Conservation (phyloP, 2,888 invertebrate genomes). For the Drosophila anomelani region DNA sequence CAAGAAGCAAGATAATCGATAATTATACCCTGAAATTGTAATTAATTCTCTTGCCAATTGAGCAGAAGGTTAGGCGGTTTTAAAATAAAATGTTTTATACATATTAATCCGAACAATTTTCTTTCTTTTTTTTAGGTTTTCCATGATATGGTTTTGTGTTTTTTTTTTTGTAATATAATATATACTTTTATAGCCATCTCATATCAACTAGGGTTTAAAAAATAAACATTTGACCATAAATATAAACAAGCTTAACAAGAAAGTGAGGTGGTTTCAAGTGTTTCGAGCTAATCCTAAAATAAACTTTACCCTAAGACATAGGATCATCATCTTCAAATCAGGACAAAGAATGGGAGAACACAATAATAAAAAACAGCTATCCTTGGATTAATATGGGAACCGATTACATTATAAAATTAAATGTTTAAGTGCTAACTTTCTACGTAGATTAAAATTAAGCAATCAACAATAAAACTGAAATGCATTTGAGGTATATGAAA, state of each 20-base stretch:
- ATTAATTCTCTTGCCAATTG: constrained; percentile 36
- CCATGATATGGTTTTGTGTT: constrained; percentile 32
- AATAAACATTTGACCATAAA: constrained; percentile 56
- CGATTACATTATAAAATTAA: constrained; percentile 47
- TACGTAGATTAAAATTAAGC: constrained; percentile 70
- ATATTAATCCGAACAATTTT: constrained; percentile 4
- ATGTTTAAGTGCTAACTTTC: constrained; percentile 9
- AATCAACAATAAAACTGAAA: constrained; percentile 84
- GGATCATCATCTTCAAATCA: constrained; percentile 21
- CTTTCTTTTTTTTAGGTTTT: constrained; percentile 33
- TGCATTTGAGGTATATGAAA: constrained; percentile 85
- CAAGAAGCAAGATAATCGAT: constrained; percentile 32
- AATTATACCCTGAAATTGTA: constrained; percentile 32
- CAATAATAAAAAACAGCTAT: constrained; percentile 27
- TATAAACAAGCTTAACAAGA: constrained; percentile 73
- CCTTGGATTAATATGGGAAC: constrained; percentile 16
- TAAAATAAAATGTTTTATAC: constrained; percentile 13
- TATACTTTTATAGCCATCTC: constrained; percentile 25
- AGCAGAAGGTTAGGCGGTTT: constrained; percentile 45
- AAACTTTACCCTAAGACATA: constrained; percentile 58
- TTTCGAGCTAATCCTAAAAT: constrained; percentile 73
- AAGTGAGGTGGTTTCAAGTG: constrained; percentile 80
- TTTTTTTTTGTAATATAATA: background rate
- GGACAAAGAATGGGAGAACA: constrained; percentile 26
- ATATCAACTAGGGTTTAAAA: constrained; percentile 35